Percentiles rank a stretch among this genome's conserved stretches.
These are phyloP conservation scores for Apogon talboti DNA, from an alignment of 2,797 vertebrate species.

Conservation along the genomic window DNA sequence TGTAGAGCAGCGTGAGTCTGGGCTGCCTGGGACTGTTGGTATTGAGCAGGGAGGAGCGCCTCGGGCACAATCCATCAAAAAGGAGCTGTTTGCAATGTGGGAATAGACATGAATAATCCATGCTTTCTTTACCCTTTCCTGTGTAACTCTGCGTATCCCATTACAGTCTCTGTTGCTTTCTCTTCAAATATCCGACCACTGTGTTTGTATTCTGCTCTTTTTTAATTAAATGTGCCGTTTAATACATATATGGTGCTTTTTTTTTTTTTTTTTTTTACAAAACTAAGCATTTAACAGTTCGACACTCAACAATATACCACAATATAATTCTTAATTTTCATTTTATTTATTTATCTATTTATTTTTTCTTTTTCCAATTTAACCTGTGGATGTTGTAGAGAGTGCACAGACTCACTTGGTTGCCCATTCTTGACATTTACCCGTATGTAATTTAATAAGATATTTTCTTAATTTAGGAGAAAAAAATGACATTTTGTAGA, in stretches of 20 bases:
- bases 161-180: constrained; percentile 55
- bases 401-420: too few species aligned
- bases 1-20: constrained; percentile 56
- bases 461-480: background rate
- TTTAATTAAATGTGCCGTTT: background rate
- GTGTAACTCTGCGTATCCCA: constrained; percentile 55
- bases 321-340: too few species aligned
- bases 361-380: too few species aligned
- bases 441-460: background rate
- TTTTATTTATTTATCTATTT: too few species aligned
- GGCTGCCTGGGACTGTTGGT: constrained; percentile 76
- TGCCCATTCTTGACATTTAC: too few species aligned
- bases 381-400: too few species aligned
- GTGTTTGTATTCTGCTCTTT: constrained; percentile 44
- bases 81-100: constrained; percentile 77
- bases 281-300: background rate
- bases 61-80: constrained; percentile 83
- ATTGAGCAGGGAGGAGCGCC: constrained; percentile 79
- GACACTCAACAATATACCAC: background rate
- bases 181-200: constrained; percentile 45
- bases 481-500: background rate
- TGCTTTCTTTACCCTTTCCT: constrained; percentile 77
- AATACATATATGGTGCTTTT: too few species aligned
- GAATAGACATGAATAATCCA: constrained; percentile 86
- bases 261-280: background rate